Base-by-base conservation (phyloP, 2,888 invertebrate genomes). In the Parnassius glacialis region DNA sequence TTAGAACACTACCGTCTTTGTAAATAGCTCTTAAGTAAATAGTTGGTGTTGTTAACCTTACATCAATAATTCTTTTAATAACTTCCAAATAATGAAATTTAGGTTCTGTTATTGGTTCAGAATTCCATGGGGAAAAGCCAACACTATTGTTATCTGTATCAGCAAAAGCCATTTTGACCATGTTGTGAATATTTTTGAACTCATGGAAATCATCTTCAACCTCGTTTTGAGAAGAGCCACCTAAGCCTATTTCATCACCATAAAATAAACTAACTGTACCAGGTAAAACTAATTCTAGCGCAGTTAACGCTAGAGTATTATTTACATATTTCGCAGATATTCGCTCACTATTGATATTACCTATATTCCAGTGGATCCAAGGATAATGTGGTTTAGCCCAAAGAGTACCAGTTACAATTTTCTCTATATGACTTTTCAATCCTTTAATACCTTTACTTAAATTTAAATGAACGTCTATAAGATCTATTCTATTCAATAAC, bases 181-280 rank as follows among this genome's bases (percentile, higher is more conserved):
- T 83, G 76, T 96, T 95, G 70, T 95, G 94, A 12, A 95, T 80
- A 74, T 94, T 93, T 69, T 92, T 90, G 47, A 93, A 89, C 72
- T 93, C 93, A 66, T 90, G 88, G 63, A 92, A 92, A 73, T 94
- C 94, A 59, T 88, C 88, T 68, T 93, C 90, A 7, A 92, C 85
- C 71, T 93, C 93, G 50, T 80, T 72, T 44, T 82, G 73, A 51
- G 88, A 76, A 2, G 93, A 78, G 68, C 94, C 93, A 54, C 92
- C 90, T 68, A 97, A 86, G 1, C 95, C 95, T 66, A 98, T 94
- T 92, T 98, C 98, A 81, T 98, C 97, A 0, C 98, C 98, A 82
- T 98, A 98, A 84, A 97, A 97, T 71, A 97, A 94, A 70, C 94
- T 96, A 0, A 97, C 94, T 1, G 97, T 96, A 10, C 94, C 98